phyloP scores from a whole-genome alignment of 2,113 vertebrate species.

The Psephotus haematonotus region DNA sequence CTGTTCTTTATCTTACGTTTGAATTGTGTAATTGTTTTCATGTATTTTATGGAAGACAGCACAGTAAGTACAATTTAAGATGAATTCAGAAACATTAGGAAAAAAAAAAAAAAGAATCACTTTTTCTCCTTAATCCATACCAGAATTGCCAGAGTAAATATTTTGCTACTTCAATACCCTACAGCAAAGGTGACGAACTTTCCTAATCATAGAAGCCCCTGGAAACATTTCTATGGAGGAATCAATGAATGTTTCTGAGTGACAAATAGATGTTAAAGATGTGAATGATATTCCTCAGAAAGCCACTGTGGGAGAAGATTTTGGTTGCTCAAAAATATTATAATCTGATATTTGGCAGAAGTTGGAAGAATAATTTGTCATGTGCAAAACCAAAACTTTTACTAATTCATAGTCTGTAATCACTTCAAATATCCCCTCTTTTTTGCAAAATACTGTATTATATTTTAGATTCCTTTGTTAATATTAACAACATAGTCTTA shows the following conservation, averaged over 20 bases:
- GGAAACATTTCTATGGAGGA: neutral
- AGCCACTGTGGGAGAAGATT: neutral
- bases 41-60: neutral
- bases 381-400: neutral
- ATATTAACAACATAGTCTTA: neutral
- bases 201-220: neutral
- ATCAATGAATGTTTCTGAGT: neutral
- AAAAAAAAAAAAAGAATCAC: neutral
- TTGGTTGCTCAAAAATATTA: neutral
- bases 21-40: neutral
- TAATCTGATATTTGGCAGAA: neutral
- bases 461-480: neutral
- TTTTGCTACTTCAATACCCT: neutral
- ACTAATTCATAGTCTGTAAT: neutral
- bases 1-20: neutral
- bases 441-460: neutral
- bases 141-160: neutral
- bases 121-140: neutral
- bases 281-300: neutral
- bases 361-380: neutral
- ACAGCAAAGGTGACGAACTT: neutral
- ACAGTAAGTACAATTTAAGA: neutral
- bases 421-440: neutral
- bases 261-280: neutral
- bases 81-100: neutral